Evolutionary conservation across 2,888 invertebrate genomes (phyloP).

Genomic region (Nemoura dubitans): DNA sequence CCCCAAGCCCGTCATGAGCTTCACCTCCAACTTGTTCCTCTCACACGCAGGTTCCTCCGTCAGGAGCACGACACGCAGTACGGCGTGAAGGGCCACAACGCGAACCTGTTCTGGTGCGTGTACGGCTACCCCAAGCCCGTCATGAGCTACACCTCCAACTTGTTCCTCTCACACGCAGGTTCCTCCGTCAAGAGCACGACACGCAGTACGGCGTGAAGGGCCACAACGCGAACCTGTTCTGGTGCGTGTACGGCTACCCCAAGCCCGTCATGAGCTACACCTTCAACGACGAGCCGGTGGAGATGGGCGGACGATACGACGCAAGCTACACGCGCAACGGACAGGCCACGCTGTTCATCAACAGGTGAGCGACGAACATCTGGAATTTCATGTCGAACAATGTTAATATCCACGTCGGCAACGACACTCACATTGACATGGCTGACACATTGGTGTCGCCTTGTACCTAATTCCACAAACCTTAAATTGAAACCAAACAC

Average conservation of each 20-base stretch:
- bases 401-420: too few species aligned
- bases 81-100: conserved; percentile 91
- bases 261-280: conserved; percentile 92
- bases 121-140: too few species aligned
- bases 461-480: too few species aligned
- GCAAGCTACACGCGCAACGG: conserved; percentile 90
- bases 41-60: conserved; percentile 79
- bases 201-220: conserved; percentile 92
- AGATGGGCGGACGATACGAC: conserved; percentile 85
- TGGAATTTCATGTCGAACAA: too few species aligned
- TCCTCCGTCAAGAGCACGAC: conserved; percentile 87
- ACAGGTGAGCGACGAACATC: conserved; percentile 68
- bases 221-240: conserved; percentile 88
- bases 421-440: too few species aligned
- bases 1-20: too few species aligned
- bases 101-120: conserved; percentile 91
- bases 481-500: too few species aligned
- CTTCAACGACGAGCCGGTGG: conserved; percentile 84
- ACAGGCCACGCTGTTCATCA: conserved; percentile 88
- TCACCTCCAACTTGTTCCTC: too few species aligned
- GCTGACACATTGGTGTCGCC: too few species aligned
- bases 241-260: conserved; percentile 96
- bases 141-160: too few species aligned
- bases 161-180: too few species aligned
- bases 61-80: conserved; percentile 89